phyloP scores from a whole-genome alignment of 2,113 vertebrate genomes.

The Muntiacus muntjak region DNA sequence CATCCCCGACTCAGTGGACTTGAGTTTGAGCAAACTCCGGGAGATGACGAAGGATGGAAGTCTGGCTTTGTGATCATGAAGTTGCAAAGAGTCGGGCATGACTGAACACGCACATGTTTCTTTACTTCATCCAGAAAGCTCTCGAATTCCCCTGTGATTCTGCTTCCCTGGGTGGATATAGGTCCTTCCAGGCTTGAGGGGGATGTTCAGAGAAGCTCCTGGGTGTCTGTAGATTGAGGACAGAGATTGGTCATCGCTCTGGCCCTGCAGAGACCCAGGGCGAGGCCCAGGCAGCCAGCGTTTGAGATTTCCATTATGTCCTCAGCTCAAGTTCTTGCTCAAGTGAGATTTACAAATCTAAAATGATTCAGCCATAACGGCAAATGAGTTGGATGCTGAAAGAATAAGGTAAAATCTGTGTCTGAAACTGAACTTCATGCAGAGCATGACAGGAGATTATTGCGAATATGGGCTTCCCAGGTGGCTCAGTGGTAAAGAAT shows the following conservation, averaged over 20 bases:
- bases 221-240: rapidly evolving
- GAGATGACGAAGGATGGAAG: background rate
- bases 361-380: no score
- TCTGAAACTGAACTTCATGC: no score
- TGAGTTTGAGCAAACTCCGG: background rate
- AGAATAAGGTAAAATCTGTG: no score
- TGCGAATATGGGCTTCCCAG: no score
- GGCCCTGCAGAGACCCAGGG: background rate
- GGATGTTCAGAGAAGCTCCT: no score
- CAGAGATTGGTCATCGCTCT: rapidly evolving
- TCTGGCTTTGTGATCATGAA: background rate
- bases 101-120: rapidly evolving
- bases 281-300: rapidly evolving
- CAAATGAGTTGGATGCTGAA: no score
- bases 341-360: no score
- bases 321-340: no score
- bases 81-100: rapidly evolving
- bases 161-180: rapidly evolving
- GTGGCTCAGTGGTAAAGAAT: no score
- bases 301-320: background rate
- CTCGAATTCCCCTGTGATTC: background rate
- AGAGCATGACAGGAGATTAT: no score
- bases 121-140: background rate
- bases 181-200: background rate
- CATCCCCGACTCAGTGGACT: background rate